Percentiles rank a stretch among this genome's conserved stretches.
These are phyloP conservation scores for Nesogale talazaci DNA, from an alignment of 2,113 vertebrate genomes.

Conservation along the genomic window DNA sequence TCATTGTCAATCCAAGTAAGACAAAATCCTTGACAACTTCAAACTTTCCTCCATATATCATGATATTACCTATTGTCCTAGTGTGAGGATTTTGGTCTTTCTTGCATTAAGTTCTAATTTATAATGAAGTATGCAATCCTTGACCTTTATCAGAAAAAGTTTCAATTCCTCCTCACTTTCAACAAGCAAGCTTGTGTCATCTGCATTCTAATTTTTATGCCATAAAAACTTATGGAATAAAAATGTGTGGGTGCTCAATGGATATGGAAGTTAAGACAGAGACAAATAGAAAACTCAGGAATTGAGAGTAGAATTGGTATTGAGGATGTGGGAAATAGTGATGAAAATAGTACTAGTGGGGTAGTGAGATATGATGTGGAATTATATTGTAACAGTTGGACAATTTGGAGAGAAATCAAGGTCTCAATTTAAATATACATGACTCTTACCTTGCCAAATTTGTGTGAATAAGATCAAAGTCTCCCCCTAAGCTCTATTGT, in stretches of 20 bases:
- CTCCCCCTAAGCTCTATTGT: not conserved
- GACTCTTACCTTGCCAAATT: fast-evolving
- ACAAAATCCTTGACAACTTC: too few species aligned
- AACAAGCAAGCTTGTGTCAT: too few species aligned
- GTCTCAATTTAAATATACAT: not conserved
- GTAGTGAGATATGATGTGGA: not conserved
- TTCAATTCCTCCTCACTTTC: too few species aligned
- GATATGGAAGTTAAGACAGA: not conserved
- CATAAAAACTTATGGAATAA: not conserved
- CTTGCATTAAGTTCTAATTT: too few species aligned
- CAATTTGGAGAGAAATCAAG: not conserved
- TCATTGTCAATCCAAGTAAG: too few species aligned
- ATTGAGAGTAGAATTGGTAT: not conserved
- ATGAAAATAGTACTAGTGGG: not conserved
- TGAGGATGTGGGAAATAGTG: not conserved
- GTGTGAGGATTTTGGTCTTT: too few species aligned
- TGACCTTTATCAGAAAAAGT: too few species aligned
- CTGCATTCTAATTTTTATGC: not conserved
- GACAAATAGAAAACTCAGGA: not conserved
- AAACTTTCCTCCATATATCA: too few species aligned
- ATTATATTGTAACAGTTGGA: not conserved
- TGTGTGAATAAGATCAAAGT: not conserved
- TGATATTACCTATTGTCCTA: too few species aligned
- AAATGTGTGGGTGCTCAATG: not conserved
- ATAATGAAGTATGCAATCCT: too few species aligned